Evolutionary conservation across 2,113 vertebrate genomes (phyloP), one percentile per base, ranked within the genome.

Genomic region (Arizona elegans): DNA sequence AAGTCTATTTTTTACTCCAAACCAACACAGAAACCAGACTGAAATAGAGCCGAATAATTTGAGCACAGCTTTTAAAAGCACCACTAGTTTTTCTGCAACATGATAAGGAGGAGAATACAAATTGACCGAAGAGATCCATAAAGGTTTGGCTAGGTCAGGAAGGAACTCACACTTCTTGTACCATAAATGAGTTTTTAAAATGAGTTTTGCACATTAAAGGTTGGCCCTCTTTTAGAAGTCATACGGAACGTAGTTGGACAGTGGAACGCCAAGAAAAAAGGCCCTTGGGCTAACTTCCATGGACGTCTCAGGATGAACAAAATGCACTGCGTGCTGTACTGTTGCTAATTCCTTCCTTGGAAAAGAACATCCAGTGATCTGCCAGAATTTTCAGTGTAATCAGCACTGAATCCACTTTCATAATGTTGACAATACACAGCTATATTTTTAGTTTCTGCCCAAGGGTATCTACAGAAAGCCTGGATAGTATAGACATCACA

Each of bases 361-460:
- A 93, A 93, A 90, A 65, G 92, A 93, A 93, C 92, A 90, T 58
- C 58, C 92, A 65, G 89, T 93, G 90, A 93, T 90, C 89, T 90
- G 92, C 47, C 89, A 90, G 89, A 90, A 85, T 13, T 90, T 81
- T 81, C 75, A 81, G 55, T 38, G n/a, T 65, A 93, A 87, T 65
- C 54, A 90, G 89, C 81, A 87, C 56, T 90, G 75, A 93, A 53
- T 50, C 89, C 50, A 43, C 47, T 90, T 93, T 86, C 89, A 65
- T 90, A 93, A 87, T 62, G 86, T 86, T 50, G 81, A 90, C 92
- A 93, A 87, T 65, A 86, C 47, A 81, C 19, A n/a, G 89, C 38
- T 65, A 50, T 90, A 93, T 93, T 93, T 93, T 93, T 93, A 93
- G 75, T 53, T 53, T 93, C 88, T 62, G 92, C 88, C 88, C 88